Evolutionary conservation across 92 coral and sea anemone species (phyloP).

Genomic region (Metridium senile): DNA sequence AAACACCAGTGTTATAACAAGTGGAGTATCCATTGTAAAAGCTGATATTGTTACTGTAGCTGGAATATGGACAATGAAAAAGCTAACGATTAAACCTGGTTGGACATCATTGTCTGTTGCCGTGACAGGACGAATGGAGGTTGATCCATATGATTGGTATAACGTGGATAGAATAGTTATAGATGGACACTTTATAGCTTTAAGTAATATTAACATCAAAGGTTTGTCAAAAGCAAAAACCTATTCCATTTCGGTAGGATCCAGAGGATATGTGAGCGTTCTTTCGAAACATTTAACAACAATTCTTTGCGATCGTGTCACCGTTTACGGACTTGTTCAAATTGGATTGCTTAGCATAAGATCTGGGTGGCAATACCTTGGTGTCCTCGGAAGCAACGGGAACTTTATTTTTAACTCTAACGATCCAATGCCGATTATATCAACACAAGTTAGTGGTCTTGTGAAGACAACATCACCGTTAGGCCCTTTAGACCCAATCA

Average conservation of each 20-base stretch:
- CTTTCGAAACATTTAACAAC: constrained; percentile 31
- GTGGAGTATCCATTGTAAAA: constrained; percentile 37
- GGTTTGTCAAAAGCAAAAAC: constrained; percentile 41
- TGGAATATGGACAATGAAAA: constrained; percentile 44
- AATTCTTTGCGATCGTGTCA: constrained; percentile 51
- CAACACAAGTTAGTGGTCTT: constrained; percentile 56
- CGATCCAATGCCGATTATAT: constrained; percentile 48
- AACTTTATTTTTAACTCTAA: constrained; percentile 48
- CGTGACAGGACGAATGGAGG: constrained; percentile 38
- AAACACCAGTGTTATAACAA: constrained; percentile 23
- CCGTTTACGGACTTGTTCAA: constrained; percentile 45
- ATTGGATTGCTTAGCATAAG: constrained; percentile 51
- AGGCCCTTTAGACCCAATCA: constrained; percentile 45
- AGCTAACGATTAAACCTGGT: constrained; percentile 52
- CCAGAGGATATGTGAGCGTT: constrained; percentile 37
- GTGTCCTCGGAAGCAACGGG: constrained; percentile 51
- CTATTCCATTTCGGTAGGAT: constrained; percentile 31
- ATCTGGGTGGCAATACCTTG: constrained; percentile 54
- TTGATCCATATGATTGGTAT: constrained; percentile 37
- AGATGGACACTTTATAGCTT: constrained; percentile 37
- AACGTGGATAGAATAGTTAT: constrained; percentile 26
- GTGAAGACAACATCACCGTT: constrained; percentile 51
- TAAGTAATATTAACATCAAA: constrained; percentile 35
- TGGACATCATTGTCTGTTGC: constrained; percentile 43
- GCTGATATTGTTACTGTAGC: constrained; percentile 40